phyloP scores from a whole-genome alignment of 1,140 invertebrate genomes.

The Drosophila mauritiana region DNA sequence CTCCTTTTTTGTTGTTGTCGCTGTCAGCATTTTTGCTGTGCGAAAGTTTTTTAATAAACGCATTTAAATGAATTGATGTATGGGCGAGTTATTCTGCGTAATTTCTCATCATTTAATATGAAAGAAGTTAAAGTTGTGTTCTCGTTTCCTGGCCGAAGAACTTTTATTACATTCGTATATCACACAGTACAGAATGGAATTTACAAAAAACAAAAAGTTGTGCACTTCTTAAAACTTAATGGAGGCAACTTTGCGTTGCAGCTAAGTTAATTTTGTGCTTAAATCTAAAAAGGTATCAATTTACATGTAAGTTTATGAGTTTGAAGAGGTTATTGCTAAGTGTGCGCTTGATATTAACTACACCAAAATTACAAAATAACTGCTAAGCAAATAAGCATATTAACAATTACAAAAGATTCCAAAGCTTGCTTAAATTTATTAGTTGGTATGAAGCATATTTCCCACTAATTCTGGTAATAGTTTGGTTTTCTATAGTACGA shows the following conservation, averaged over 20 bases:
- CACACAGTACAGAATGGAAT: slow-evolving; percentile 45
- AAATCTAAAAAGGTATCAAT: slow-evolving; percentile 27
- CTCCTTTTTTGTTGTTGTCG: slow-evolving; percentile 25
- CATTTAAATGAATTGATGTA: slow-evolving; percentile 79
- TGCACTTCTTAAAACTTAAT: slow-evolving; percentile 51
- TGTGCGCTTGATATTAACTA: background rate
- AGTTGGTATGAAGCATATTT: background rate
- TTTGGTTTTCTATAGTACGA: background rate
- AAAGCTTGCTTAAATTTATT: background rate
- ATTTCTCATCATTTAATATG: slow-evolving; percentile 60
- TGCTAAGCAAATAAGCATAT: background rate
- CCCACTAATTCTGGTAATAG: slow-evolving; percentile 14
- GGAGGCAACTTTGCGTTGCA: slow-evolving; percentile 28
- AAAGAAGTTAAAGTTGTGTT: slow-evolving; percentile 60
- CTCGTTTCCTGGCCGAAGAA: slow-evolving; percentile 44
- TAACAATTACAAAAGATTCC: background rate
- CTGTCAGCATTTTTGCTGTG: slow-evolving; percentile 57
- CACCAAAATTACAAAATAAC: slow-evolving; percentile 8
- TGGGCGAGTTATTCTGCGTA: slow-evolving; percentile 33
- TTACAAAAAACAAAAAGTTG: slow-evolving; percentile 37
- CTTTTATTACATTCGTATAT: slow-evolving; percentile 74
- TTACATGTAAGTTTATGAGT: slow-evolving; percentile 27
- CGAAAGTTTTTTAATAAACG: slow-evolving; percentile 79
- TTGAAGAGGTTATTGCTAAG: background rate
- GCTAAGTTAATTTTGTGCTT: slow-evolving; percentile 31